Base-by-base conservation (phyloP, 2,888 invertebrate genomes). In the Chrysolina haemoptera region DNA sequence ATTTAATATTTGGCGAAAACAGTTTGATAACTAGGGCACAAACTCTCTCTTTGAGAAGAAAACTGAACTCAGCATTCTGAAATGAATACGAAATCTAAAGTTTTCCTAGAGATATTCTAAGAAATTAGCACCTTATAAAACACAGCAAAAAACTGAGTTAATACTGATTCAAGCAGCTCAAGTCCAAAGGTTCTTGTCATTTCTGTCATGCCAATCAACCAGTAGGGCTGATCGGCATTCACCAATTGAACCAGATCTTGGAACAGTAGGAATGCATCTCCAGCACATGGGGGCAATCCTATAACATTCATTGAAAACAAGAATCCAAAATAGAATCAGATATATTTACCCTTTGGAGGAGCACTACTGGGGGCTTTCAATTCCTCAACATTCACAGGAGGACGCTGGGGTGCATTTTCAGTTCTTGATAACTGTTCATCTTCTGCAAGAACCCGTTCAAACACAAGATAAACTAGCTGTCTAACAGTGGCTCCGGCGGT, bases 1-100 rank as follows among this genome's bases (percentile, higher is more conserved):
- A 97, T 86, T 99, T 99, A n/a, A 99, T 95, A 87, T 98, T 99
- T 12, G 99, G 99, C 27, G 99, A 99, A 88, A 99, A 99, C 75
- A 99, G 89, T 88, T 98, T 96, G 79, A 99, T 99, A n/a, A 99
- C 96, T 82, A 99, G 90, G 0, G 99, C 98, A 87, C 99, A 99
- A 0, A 99, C 98, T 78, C 97, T 93, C 87, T 99, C 99, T 87
- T 98, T 99, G 70, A 99, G 88, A 46, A 99, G 89, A 85, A 98
- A 96, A 82, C 96, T 94, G 87, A 99, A 98, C 87, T 99, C 98
- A 6, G 94, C 92, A 89, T 98, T 97, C 95, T 98, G 88, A 48
- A 90, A 91, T 22, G 10, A 53, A 67, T 16, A 14, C 0, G 6
- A 18, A 35, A 12, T 6, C 48, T n/a, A 18, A 46, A 27, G 18